Evolutionary conservation across 2,113 vertebrate species (phyloP).

Genomic region (Sylvicapra grimmia): DNA sequence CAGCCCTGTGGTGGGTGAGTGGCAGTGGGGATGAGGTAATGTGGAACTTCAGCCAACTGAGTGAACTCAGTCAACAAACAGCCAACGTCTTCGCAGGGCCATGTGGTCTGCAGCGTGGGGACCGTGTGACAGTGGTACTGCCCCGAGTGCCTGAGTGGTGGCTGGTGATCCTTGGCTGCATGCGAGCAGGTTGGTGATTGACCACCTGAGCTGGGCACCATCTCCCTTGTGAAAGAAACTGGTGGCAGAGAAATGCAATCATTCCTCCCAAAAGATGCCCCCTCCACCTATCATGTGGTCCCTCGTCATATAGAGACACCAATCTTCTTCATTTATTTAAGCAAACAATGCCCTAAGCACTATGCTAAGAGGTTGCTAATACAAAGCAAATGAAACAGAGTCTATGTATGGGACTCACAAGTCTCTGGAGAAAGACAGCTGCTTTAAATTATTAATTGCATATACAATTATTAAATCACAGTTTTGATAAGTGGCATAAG

Average conservation of each 20-base stretch:
- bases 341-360: background rate
- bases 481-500: background rate
- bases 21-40: conserved; percentile 76
- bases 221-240: background rate
- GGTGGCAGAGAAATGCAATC: background rate
- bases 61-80: conserved; percentile 76
- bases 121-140: conserved; percentile 79
- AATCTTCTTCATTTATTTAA: background rate
- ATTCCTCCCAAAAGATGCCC: background rate
- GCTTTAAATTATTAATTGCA: background rate
- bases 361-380: background rate
- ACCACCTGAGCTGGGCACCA: no score
- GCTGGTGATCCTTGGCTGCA: conserved; percentile 82
- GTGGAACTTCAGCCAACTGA: conserved; percentile 86
- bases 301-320: background rate
- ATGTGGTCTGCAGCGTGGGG: conserved; percentile 79
- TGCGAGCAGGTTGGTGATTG: conserved; percentile 79
- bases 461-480: background rate
- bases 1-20: conserved; percentile 87
- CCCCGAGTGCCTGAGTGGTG: conserved; percentile 86
- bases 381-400: background rate
- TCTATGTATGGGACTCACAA: background rate
- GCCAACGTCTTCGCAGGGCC: conserved; percentile 78
- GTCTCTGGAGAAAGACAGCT: background rate
- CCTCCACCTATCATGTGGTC: background rate